A percentile compares a stretch with the other conserved stretches of the same genome.
Evolutionary conservation across 2,113 vertebrate species (phyloP).

Genomic region (Misgurnus mizolepis): DNA sequence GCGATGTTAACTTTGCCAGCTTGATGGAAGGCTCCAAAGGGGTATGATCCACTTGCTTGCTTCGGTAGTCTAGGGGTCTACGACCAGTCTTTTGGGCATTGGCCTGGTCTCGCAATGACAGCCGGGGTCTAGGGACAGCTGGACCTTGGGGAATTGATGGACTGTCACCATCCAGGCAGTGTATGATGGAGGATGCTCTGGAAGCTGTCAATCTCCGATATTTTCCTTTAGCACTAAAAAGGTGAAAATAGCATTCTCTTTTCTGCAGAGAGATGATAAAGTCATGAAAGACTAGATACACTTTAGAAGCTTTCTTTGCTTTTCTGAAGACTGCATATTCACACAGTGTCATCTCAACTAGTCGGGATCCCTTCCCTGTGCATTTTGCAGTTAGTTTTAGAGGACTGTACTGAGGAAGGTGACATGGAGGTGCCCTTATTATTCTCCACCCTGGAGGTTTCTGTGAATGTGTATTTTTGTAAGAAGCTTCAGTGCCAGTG

Average conservation of each 20-base stretch:
- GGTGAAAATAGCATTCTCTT: background rate
- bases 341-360: background rate
- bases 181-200: constrained; percentile 24
- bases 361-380: constrained; percentile 1
- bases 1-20: constrained; percentile 29
- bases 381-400: constrained; percentile 3
- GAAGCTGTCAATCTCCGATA: constrained; percentile 16
- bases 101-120: constrained; percentile 30
- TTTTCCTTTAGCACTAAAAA: constrained; percentile 8
- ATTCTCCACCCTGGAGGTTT: constrained; percentile 39
- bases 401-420: constrained; percentile 30
- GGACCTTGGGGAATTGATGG: constrained; percentile 33
- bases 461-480: constrained; percentile 33
- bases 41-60: constrained; percentile 41
- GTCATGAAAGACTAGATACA: constrained; percentile 5
- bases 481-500: constrained; percentile 48
- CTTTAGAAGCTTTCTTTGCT: background rate
- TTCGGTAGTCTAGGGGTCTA: constrained; percentile 22
- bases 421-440: constrained; percentile 38
- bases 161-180: constrained; percentile 36
- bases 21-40: constrained; percentile 37
- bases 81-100: constrained; percentile 8
- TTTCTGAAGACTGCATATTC: constrained; percentile 22
- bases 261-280: constrained; percentile 38
- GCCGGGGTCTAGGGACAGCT: constrained; percentile 39